Conservation (phyloP, 2,113 vertebrate species). For the Leptobrachium leishanense region DNA sequence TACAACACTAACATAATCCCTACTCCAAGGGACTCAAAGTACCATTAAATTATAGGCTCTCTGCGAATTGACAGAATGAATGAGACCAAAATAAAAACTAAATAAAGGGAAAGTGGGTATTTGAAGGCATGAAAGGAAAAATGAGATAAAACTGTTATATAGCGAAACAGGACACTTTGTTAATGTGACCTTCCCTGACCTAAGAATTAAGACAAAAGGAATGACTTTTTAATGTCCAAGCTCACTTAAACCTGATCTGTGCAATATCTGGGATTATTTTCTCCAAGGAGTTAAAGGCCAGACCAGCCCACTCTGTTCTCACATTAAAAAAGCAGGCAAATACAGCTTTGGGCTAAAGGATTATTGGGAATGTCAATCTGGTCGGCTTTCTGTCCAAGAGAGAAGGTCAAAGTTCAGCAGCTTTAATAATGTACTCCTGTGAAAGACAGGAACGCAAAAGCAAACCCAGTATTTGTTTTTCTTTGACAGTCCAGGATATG, state of each 20-base stretch:
- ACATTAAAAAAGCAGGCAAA: conserved; percentile 54
- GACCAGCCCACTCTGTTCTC: conserved; percentile 58
- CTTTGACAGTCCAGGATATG: conserved; percentile 53
- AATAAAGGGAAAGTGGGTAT: not conserved
- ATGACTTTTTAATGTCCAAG: conserved; percentile 52
- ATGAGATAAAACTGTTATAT: conserved; percentile 37
- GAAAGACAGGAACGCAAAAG: conserved; percentile 64
- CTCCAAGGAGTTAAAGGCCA: conserved; percentile 53
- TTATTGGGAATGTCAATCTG: conserved; percentile 52
- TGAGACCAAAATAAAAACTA: not conserved
- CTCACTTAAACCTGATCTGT: conserved; percentile 56
- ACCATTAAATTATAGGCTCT: too few species aligned
- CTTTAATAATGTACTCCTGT: conserved; percentile 63
- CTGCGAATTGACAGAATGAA: not conserved
- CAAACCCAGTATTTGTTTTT: conserved; percentile 59
- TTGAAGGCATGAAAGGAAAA: conserved; percentile 3
- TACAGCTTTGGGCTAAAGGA: conserved; percentile 55
- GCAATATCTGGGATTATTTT: conserved; percentile 38
- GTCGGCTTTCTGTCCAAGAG: conserved; percentile 54
- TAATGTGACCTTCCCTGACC: conserved; percentile 49
- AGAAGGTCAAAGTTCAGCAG: conserved; percentile 63
- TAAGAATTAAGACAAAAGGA: conserved; percentile 54
- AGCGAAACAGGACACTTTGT: conserved; percentile 48
- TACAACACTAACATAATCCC: too few species aligned
- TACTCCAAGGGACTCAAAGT: too few species aligned